A percentile compares a stretch with the other conserved stretches of the same genome.
phyloP scores from a whole-genome alignment of 2,113 vertebrate genomes.

The Nymphicus hollandicus region DNA sequence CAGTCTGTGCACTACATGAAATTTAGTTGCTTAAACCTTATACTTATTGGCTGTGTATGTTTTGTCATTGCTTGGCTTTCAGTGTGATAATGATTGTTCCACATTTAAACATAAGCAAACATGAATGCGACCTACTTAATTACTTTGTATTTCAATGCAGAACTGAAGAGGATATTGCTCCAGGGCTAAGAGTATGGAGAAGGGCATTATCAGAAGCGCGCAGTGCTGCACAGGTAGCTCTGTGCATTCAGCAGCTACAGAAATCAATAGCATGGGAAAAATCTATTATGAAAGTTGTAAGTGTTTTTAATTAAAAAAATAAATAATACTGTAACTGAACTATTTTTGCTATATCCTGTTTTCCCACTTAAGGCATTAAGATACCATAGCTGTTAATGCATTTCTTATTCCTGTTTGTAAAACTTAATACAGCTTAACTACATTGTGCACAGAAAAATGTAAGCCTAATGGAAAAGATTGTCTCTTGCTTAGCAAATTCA shows the following conservation, averaged over 20 bases:
- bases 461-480: not conserved
- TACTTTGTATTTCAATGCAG: slow-evolving; percentile 77
- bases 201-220: slow-evolving; percentile 91
- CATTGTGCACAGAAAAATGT: not conserved
- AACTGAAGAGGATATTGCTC: slow-evolving; percentile 96
- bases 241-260: slow-evolving; percentile 98
- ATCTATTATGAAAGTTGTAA: slow-evolving; percentile 99
- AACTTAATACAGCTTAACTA: not conserved
- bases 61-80: slow-evolving; percentile 87
- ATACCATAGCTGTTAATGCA: not conserved
- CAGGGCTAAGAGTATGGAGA: slow-evolving; percentile 96
- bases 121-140: slow-evolving; percentile 69
- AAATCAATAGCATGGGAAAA: slow-evolving; percentile 99
- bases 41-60: slow-evolving; percentile 82
- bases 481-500: not conserved
- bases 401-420: not conserved
- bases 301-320: slow-evolving; percentile 60
- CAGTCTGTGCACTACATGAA: slow-evolving; percentile 84
- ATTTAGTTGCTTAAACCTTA: slow-evolving; percentile 85
- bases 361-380: not conserved
- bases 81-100: slow-evolving; percentile 79
- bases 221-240: slow-evolving; percentile 94
- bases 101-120: slow-evolving; percentile 59
- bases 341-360: slow-evolving; percentile 26
- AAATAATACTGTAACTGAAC: slow-evolving; percentile 42